Percentiles rank a stretch among this genome's conserved stretches.
Evolutionary conservation across 1,140 invertebrate species (phyloP).

Genomic region (Pygmarrhopalites habei): DNA sequence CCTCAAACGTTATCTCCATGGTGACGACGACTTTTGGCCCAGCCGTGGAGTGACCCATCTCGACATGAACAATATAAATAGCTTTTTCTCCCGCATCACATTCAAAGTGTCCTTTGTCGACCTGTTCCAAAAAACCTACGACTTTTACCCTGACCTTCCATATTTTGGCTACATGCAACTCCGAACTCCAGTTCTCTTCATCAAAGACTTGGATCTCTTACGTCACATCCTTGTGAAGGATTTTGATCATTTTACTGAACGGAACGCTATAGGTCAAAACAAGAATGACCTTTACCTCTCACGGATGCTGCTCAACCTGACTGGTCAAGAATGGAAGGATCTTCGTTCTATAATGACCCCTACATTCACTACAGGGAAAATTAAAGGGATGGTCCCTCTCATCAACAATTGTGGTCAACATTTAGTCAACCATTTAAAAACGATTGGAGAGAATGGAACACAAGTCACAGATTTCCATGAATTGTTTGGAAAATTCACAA

Average conservation of each 20-base stretch:
- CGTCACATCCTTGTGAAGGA: conserved; percentile 48
- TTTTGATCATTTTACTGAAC: conserved; percentile 42
- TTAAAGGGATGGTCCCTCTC: conserved; percentile 11
- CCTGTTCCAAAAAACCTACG: background rate
- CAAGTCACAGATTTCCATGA: conserved; percentile 16
- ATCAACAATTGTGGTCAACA: background rate
- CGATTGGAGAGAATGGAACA: background rate
- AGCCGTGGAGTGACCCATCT: background rate
- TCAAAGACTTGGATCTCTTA: conserved; percentile 46
- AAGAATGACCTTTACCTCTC: background rate
- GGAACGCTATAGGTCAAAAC: background rate
- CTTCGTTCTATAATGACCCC: conserved; percentile 43
- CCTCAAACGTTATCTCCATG: too few relatives aligned
- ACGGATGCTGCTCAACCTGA: conserved; percentile 9
- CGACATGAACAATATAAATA: background rate
- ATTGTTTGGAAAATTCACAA: conserved; percentile 43
- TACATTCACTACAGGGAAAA: conserved; percentile 18
- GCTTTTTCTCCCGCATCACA: background rate
- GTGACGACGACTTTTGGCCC: conserved; percentile 7
- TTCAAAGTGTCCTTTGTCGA: background rate
- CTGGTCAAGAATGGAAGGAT: conserved; percentile 49
- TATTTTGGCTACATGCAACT: background rate
- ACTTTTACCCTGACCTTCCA: background rate
- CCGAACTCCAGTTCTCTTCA: conserved; percentile 39
- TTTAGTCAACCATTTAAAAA: background rate